A percentile compares a stretch with the other conserved stretches of the same genome.
These are phyloP conservation scores for Seriola quinqueradiata DNA, from an alignment of 2,113 vertebrate genomes.

Conservation along the genomic window DNA sequence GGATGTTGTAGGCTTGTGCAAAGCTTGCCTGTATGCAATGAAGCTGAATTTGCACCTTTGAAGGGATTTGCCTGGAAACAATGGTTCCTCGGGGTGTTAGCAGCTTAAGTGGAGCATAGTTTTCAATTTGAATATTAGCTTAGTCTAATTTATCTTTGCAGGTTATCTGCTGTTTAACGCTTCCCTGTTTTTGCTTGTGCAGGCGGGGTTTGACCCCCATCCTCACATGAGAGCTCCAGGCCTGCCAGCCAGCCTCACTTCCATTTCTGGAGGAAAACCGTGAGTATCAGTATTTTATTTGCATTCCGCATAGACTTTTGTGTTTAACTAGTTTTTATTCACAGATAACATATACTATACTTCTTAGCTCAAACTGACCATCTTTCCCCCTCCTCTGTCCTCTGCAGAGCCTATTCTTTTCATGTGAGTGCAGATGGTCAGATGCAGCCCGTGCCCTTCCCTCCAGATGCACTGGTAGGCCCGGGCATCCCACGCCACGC, in stretches of 20 bases:
- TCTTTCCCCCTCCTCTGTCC: background rate
- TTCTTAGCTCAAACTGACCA: background rate
- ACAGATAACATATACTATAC: background rate
- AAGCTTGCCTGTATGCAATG: conserved; percentile 57
- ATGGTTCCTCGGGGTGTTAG: conserved; percentile 37
- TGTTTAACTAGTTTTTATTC: background rate
- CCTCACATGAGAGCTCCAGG: conserved; percentile 93
- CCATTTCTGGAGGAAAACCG: conserved; percentile 97
- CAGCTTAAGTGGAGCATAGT: conserved; percentile 43
- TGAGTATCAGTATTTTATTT: conserved; percentile 78
- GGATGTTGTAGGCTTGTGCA: conserved; percentile 68
- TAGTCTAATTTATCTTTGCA: conserved; percentile 46
- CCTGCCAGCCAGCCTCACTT: conserved; percentile 91
- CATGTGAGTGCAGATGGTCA: conserved; percentile 96
- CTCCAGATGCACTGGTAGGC: conserved; percentile 94
- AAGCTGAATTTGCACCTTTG: conserved; percentile 54
- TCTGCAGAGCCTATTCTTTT: conserved; percentile 93
- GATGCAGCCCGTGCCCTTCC: conserved; percentile 98
- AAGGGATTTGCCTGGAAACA: conserved; percentile 64
- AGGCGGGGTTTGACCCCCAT: conserved; percentile 96
- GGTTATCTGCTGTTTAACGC: conserved; percentile 44
- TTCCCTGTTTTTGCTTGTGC: conserved; percentile 20
- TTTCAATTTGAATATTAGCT: conserved; percentile 59
- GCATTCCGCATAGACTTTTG: background rate
- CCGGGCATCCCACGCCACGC: conserved; percentile 95